Evolutionary conservation across 2,888 invertebrate genomes (phyloP).

Genomic region (Eudasyphora cyanicolor): DNA sequence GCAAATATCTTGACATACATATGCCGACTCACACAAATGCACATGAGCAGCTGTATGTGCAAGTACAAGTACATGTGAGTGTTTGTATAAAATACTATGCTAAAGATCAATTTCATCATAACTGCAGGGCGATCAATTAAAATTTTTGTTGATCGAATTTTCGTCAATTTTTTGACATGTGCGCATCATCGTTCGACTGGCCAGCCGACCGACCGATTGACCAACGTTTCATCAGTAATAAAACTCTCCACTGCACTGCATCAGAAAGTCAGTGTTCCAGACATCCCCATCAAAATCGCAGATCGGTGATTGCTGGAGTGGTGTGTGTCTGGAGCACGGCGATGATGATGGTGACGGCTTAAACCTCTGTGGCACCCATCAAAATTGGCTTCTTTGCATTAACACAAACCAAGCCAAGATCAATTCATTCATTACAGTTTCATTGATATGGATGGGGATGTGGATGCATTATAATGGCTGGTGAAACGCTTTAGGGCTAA

Average conservation of each 20-base stretch:
- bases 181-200: conserved; percentile 63
- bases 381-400: conserved; percentile 42
- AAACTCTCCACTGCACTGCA: not conserved
- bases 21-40: not conserved
- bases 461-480: conserved; percentile 32
- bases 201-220: conserved; percentile 14
- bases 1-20: not conserved
- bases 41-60: conserved; percentile 3
- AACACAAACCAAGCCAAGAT: conserved; percentile 20
- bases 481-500: conserved; percentile 58
- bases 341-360: not conserved
- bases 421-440: conserved; percentile 43
- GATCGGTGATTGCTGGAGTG: not conserved
- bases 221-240: not conserved
- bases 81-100: conserved; percentile 45
- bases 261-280: conserved; percentile 37
- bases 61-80: conserved; percentile 8
- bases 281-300: conserved; percentile 21
- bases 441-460: conserved; percentile 34
- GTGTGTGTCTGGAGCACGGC: not conserved
- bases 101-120: conserved; percentile 78
- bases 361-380: not conserved
- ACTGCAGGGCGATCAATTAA: conserved; percentile 81
- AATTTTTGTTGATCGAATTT: conserved; percentile 80
- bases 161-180: conserved; percentile 80